phyloP scores from a whole-genome alignment of 2,113 vertebrate species.

The Gymnorhina tibicen region DNA sequence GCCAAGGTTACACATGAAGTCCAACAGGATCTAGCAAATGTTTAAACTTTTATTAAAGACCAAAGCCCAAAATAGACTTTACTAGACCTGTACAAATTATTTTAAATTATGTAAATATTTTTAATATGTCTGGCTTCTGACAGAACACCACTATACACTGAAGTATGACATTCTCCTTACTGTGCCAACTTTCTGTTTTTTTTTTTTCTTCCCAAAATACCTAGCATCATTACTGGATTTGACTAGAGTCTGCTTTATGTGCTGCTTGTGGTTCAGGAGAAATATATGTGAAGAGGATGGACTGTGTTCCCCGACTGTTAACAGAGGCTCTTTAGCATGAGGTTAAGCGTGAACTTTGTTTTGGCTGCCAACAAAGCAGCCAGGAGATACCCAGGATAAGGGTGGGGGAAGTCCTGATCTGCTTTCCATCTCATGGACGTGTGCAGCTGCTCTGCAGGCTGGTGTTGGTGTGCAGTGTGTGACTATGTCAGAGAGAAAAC shows the following conservation, averaged over 20 bases:
- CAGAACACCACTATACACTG: slow-evolving; percentile 66
- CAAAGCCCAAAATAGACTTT: slow-evolving; percentile 70
- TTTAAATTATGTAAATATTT: slow-evolving; percentile 79
- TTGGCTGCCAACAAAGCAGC: slow-evolving; percentile 26
- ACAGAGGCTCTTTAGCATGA: slow-evolving; percentile 16
- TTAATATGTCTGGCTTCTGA: slow-evolving; percentile 71
- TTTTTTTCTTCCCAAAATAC: slow-evolving; percentile 59
- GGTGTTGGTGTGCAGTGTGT: not conserved
- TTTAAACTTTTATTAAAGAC: slow-evolving; percentile 67
- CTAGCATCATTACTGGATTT: slow-evolving; percentile 53
- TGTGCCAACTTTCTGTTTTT: slow-evolving; percentile 42
- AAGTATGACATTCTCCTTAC: slow-evolving; percentile 49
- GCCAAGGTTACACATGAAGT: slow-evolving; percentile 60
- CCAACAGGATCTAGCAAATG: slow-evolving; percentile 53
- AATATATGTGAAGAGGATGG: not conserved
- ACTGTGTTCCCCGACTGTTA: not conserved
- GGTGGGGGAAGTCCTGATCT: slow-evolving; percentile 27
- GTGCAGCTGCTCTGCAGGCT: slow-evolving; percentile 55
- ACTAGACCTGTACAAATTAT: slow-evolving; percentile 73
- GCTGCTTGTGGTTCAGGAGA: slow-evolving; percentile 30
- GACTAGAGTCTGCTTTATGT: slow-evolving; percentile 53
- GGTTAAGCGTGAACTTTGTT: slow-evolving; percentile 13
- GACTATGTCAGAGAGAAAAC: not conserved
- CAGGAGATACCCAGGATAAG: slow-evolving; percentile 22
- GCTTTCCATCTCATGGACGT: slow-evolving; percentile 36